Conservation (phyloP, 1,140 invertebrate genomes). For the Drosophila kohkoa region DNA sequence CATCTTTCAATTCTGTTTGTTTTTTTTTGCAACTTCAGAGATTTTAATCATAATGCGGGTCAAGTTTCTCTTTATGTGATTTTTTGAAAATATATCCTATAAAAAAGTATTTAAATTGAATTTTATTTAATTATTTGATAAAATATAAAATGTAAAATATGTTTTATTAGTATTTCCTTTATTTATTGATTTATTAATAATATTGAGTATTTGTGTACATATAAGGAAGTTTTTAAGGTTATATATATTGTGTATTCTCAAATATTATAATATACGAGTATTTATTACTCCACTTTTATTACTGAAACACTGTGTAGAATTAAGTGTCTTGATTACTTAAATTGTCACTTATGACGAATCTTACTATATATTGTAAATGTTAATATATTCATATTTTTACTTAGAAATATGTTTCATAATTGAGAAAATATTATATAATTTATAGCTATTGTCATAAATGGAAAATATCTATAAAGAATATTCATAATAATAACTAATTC, state of each 20-base stretch:
- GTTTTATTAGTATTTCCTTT: too few species aligned
- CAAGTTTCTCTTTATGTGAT: not conserved
- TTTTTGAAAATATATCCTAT: not conserved
- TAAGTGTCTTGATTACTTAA: not conserved
- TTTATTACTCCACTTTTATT: not conserved
- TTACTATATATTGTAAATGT: not conserved
- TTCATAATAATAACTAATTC: too few species aligned
- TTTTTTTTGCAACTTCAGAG: slow-evolving; percentile 40
- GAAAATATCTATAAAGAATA: too few species aligned
- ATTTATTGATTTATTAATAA: too few species aligned
- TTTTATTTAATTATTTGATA: too few species aligned
- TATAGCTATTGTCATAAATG: too few species aligned
- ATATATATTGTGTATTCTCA: too few species aligned
- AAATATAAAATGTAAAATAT: too few species aligned
- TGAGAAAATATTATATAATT: not conserved
- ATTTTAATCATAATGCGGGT: slow-evolving; percentile 23
- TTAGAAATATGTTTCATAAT: not conserved
- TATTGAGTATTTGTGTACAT: too few species aligned
- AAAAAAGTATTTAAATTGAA: not conserved
- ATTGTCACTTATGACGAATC: not conserved
- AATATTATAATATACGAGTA: too few species aligned
- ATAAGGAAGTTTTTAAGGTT: too few species aligned
- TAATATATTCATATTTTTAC: not conserved
- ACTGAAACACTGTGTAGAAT: not conserved
- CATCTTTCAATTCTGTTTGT: not conserved